Conservation (phyloP, 2,888 invertebrate species). For the Drosophila buzzatii region DNA sequence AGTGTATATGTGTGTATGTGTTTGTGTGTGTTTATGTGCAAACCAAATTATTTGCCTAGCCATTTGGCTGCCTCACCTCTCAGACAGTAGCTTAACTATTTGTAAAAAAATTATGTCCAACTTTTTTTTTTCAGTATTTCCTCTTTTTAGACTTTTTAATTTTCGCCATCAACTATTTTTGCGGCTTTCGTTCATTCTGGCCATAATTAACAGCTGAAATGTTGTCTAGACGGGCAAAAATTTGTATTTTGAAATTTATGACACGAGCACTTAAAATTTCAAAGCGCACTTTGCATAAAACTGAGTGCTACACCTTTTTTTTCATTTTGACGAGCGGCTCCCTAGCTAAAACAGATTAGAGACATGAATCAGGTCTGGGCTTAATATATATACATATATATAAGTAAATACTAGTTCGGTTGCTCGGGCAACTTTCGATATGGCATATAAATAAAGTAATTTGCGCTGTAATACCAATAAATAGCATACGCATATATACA, state of each 20-base stretch:
- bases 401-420: slow-evolving; percentile 31
- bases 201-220: slow-evolving; percentile 59
- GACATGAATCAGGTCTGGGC: slow-evolving; percentile 27
- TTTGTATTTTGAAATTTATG: slow-evolving; percentile 30
- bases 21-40: not conserved
- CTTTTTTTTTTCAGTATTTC: slow-evolving; percentile 3
- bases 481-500: slow-evolving; percentile 9
- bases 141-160: not conserved
- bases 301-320: not conserved
- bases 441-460: slow-evolving; percentile 74
- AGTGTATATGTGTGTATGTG: not conserved
- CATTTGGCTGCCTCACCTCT: slow-evolving; percentile 46
- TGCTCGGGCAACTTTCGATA: slow-evolving; percentile 67
- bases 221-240: slow-evolving; percentile 51
- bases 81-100: slow-evolving; percentile 17
- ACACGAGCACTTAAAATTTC: slow-evolving; percentile 8
- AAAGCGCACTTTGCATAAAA: slow-evolving; percentile 33
- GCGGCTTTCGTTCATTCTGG: slow-evolving; percentile 24
- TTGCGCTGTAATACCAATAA: slow-evolving; percentile 59
- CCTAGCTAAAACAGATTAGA: slow-evolving; percentile 21
- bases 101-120: slow-evolving; percentile 11
- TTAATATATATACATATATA: not conserved
- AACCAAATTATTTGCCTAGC: slow-evolving; percentile 48
- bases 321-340: not conserved
- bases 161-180: slow-evolving; percentile 23